These are phyloP conservation scores for Cactoblastis cactorum DNA, from an alignment of 2,888 invertebrate genomes.

Conservation along the genomic window DNA sequence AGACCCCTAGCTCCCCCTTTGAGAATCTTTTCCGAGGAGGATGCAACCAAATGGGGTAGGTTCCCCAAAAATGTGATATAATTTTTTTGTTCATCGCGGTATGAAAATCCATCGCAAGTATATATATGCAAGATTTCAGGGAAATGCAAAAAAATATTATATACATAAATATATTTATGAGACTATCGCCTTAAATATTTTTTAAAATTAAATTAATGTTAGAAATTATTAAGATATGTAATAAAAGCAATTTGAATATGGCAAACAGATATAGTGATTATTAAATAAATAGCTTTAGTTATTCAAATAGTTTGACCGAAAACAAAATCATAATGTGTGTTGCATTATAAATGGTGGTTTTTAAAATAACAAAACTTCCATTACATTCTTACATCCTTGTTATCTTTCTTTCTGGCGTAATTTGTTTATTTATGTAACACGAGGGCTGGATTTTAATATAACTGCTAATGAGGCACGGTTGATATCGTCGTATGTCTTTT, in stretches of 20 bases:
- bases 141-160: too few species aligned
- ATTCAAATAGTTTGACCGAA: too few species aligned
- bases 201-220: too few species aligned
- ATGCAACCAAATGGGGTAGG: not conserved
- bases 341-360: not conserved
- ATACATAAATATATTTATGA: too few species aligned
- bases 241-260: too few species aligned
- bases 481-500: not conserved
- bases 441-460: constrained; percentile 15
- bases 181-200: too few species aligned
- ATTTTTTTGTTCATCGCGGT: not conserved
- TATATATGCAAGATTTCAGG: too few species aligned
- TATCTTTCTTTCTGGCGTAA: constrained; percentile 26
- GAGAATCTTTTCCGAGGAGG: constrained; percentile 15
- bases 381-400: not conserved
- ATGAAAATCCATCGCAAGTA: too few species aligned
- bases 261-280: too few species aligned
- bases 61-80: not conserved
- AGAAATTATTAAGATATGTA: too few species aligned
- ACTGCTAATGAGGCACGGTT: not conserved
- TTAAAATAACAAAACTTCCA: not conserved
- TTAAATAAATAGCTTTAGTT: too few species aligned
- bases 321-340: too few species aligned
- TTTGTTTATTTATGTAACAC: constrained; percentile 44
- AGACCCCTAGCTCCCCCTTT: constrained; percentile 29